Base-by-base conservation (phyloP, 2,888 invertebrate species). In the Osedax frankpressi region DNA sequence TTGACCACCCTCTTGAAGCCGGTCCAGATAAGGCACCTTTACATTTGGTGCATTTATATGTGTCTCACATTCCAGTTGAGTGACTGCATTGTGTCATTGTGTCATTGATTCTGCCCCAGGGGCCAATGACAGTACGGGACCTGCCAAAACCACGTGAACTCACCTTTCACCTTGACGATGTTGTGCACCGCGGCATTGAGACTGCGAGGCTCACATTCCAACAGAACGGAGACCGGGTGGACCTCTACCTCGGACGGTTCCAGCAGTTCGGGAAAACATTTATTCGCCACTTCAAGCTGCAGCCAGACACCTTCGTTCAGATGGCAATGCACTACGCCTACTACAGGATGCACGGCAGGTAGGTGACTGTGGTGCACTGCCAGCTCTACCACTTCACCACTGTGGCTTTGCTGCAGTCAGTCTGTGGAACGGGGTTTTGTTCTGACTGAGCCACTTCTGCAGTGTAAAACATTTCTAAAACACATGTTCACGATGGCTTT, bases 221-320 rank as follows among this genome's bases (percentile, higher is more conserved):
- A 19, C 29, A 28, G 14, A 75, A 84, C 83, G 79, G 77, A 24
- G 76, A 76, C 25, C 78, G 80, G 75, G 81, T 87, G 2, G 82
- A 84, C 30, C 79, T 84, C 28, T 80, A 81, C 0, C 81, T 83
- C 68, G 79, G 81, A 2, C 79, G 81, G 0, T 88, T 87, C 76
- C 77, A 80, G 28, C 84, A 81, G 2, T 89, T 85, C 80, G 88
- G 88, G 28, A 88, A 87, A 80, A 82, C 84, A 6, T 85, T 84
- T 71, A 84, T 88, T 73, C 86, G 87, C 75, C 78, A 79, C 0
- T 80, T 82, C 28, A 86, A 86, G 71, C 79, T 89, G 28, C 88
- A 89, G 81, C 88, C 89, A 1, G 89, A 89, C 79, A 87, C 88
- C 0, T 87, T 87, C 78, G 83, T 88, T 3, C 89, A 89, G 82